A percentile compares a stretch with the other conserved stretches of the same genome.
phyloP scores from a whole-genome alignment of 92 coral and sea anemone species.

The Siderastrea siderea region DNA sequence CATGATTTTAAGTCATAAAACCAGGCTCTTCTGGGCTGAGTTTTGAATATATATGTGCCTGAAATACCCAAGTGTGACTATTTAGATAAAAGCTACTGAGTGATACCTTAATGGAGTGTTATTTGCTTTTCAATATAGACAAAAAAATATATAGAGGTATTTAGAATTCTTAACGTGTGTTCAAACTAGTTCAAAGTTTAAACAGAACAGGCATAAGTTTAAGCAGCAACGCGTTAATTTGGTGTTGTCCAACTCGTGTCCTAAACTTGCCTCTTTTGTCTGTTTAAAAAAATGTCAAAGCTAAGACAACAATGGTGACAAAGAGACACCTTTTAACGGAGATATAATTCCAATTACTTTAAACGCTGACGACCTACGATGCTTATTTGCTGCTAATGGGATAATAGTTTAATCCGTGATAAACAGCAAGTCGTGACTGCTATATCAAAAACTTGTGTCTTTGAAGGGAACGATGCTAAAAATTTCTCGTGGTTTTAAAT shows the following conservation, averaged over 20 bases:
- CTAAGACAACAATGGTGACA: conserved; percentile 28
- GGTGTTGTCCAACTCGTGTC: neutral
- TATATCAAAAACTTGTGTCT: neutral
- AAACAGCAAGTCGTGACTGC: conserved; percentile 10
- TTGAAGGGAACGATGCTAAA: neutral
- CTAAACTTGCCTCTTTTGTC: conserved; percentile 4
- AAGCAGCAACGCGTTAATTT: too few species aligned
- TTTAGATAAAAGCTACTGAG: neutral
- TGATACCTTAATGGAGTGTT: neutral
- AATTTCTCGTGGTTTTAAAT: neutral
- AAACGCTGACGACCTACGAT: conserved; percentile 24
- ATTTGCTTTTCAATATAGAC: too few species aligned
- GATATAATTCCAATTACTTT: conserved; percentile 44
- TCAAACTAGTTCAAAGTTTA: too few species aligned
- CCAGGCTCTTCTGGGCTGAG: neutral
- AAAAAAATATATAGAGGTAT: too few species aligned
- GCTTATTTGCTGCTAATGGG: conserved; percentile 28
- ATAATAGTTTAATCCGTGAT: conserved; percentile 38
- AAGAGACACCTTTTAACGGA: conserved; percentile 35
- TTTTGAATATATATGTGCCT: neutral
- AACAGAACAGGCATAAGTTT: too few species aligned
- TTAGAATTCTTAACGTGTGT: too few species aligned
- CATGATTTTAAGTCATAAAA: neutral
- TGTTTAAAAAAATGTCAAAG: conserved; percentile 22
- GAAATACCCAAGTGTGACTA: neutral